These are phyloP conservation scores for Otolemur crassicaudatus DNA, from an alignment of 2,797 vertebrate genomes.

Conservation along the genomic window DNA sequence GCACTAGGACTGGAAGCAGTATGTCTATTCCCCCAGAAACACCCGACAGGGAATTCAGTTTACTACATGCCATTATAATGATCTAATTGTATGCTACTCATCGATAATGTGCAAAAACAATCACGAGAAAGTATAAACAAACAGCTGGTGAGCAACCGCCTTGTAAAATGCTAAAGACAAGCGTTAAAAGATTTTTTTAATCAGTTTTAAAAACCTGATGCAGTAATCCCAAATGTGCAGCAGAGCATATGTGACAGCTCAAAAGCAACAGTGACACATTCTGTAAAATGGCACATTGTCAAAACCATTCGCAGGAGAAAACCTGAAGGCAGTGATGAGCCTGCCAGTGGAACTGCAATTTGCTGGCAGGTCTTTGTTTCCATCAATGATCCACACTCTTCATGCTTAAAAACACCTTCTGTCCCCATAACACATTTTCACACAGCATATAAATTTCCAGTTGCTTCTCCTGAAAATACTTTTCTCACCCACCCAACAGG, in stretches of 20 bases:
- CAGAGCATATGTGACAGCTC: neutral
- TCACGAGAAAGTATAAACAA: conserved; percentile 41
- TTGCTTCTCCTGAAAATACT: conserved; percentile 24
- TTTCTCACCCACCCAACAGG: neutral
- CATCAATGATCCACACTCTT: neutral
- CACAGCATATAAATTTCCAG: neutral
- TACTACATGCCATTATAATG: conserved; percentile 49
- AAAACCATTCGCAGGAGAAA: neutral
- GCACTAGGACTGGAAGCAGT: neutral
- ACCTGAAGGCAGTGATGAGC: neutral
- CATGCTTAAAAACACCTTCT: conserved; percentile 60
- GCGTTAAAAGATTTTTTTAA: neutral
- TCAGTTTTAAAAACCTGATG: neutral
- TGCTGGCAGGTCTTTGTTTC: conserved; percentile 17
- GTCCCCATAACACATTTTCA: conserved; percentile 15
- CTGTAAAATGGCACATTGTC: neutral
- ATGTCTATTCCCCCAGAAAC: neutral
- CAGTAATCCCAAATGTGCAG: neutral
- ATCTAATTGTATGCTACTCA: conserved; percentile 48
- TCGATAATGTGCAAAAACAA: conserved; percentile 67
- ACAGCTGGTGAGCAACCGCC: conserved; percentile 60
- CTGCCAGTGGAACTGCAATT: neutral
- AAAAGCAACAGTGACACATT: neutral
- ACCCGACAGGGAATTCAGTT: conserved; percentile 29
- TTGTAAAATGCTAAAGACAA: conserved; percentile 50